These are phyloP conservation scores for Micrasema longulum DNA, from an alignment of 1,140 invertebrate genomes.

Conservation along the genomic window DNA sequence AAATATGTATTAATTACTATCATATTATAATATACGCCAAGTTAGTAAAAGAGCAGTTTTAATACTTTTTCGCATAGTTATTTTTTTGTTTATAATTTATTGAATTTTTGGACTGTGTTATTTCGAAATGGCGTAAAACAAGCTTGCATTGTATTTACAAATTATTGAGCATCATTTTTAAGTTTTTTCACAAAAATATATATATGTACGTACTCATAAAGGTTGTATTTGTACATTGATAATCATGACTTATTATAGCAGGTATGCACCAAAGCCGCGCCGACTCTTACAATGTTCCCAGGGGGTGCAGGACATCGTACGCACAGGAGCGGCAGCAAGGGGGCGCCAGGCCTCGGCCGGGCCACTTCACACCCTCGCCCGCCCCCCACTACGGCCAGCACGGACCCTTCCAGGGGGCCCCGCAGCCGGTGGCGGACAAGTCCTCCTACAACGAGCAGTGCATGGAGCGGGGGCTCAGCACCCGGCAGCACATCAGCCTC, in stretches of 20 bases:
- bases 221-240: no score
- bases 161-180: no score
- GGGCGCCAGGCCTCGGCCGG: background rate
- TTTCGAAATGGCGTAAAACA: no score
- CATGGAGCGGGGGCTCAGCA: conserved; percentile 31
- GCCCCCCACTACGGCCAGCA: background rate
- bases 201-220: no score
- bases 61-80: no score
- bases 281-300: conserved; percentile 7
- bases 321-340: background rate
- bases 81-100: no score
- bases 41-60: no score
- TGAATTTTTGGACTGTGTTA: no score
- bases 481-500: conserved; percentile 40
- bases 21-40: no score
- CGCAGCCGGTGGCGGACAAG: conserved; percentile 36
- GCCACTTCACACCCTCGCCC: conserved; percentile 5
- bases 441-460: conserved; percentile 31
- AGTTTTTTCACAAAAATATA: no score
- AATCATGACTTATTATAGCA: background rate
- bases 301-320: background rate
- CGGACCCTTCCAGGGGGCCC: background rate
- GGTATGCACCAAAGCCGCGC: conserved; percentile 27
- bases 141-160: no score
- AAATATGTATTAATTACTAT: no score